phyloP scores from a whole-genome alignment of 2,113 vertebrate species.

The Sturnus vulgaris region DNA sequence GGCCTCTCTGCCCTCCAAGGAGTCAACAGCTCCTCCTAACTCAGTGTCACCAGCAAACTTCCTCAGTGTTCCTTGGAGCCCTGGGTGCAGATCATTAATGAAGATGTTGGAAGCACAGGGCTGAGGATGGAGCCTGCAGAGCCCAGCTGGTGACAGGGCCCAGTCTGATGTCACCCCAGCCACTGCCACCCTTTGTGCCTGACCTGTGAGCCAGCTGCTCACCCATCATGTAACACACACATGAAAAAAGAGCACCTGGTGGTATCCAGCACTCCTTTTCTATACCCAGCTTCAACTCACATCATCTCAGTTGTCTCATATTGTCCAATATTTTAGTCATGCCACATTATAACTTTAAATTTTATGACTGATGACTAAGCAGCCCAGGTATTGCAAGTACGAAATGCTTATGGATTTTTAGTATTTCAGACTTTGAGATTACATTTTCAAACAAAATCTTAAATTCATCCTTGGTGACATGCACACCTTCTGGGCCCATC shows the following conservation, averaged over 20 bases:
- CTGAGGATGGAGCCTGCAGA: neutral
- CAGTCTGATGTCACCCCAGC: neutral
- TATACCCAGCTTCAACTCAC: neutral
- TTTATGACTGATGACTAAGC: neutral
- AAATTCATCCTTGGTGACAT: neutral
- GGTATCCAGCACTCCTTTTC: neutral
- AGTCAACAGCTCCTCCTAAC: neutral
- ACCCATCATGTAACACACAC: neutral
- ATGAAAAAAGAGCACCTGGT: neutral
- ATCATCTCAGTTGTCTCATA: neutral
- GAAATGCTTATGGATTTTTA: neutral
- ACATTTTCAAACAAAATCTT: neutral
- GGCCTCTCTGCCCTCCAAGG: neutral
- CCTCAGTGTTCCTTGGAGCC: no score
- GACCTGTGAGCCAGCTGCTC: accelerated
- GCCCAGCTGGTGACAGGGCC: neutral
- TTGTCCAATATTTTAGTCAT: neutral
- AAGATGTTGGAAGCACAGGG: neutral
- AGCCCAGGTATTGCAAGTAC: neutral
- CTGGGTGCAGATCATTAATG: accelerated
- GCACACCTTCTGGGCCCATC: neutral
- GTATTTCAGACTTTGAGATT: neutral
- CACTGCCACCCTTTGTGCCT: neutral
- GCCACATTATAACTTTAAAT: neutral
- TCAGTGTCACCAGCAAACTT: neutral